These are phyloP conservation scores for Elephas maximus DNA, from an alignment of 2,113 vertebrate genomes.

Conservation along the genomic window DNA sequence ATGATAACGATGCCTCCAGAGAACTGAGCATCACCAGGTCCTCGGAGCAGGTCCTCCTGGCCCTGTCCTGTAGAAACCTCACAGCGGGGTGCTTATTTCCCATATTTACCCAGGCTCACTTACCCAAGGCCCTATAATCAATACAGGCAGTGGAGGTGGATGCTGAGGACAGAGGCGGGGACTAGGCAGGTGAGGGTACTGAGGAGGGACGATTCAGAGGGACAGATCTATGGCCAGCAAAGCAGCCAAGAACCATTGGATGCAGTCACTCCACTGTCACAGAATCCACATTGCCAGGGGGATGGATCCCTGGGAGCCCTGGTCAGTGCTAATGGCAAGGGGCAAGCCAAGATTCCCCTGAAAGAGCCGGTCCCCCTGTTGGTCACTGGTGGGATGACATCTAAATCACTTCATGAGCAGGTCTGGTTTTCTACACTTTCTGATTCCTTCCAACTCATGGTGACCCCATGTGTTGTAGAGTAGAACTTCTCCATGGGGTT, in stretches of 20 bases:
- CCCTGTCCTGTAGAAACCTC: background rate
- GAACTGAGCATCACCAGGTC: background rate
- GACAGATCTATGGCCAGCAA: background rate
- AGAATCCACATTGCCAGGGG: background rate
- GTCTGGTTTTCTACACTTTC: background rate
- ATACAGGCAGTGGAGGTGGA: background rate
- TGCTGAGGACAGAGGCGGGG: background rate
- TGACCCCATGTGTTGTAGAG: background rate
- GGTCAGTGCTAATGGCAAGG: rapidly evolving
- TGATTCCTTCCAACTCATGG: background rate
- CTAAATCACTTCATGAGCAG: rapidly evolving
- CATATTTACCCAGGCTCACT: background rate
- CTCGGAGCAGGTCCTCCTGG: background rate
- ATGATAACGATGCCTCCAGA: rapidly evolving
- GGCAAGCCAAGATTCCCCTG: rapidly evolving
- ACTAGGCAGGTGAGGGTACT: background rate
- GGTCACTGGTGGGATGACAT: background rate
- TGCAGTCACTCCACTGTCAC: background rate
- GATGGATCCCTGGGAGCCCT: background rate
- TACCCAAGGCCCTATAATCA: background rate
- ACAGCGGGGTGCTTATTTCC: rapidly evolving
- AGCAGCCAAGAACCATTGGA: background rate
- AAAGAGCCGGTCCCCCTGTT: background rate
- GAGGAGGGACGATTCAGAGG: background rate
- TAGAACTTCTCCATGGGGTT: background rate